Percentiles rank a stretch among this genome's conserved stretches.
phyloP scores from a whole-genome alignment of 2,888 invertebrate species.

The Drosophila demipolita region DNA sequence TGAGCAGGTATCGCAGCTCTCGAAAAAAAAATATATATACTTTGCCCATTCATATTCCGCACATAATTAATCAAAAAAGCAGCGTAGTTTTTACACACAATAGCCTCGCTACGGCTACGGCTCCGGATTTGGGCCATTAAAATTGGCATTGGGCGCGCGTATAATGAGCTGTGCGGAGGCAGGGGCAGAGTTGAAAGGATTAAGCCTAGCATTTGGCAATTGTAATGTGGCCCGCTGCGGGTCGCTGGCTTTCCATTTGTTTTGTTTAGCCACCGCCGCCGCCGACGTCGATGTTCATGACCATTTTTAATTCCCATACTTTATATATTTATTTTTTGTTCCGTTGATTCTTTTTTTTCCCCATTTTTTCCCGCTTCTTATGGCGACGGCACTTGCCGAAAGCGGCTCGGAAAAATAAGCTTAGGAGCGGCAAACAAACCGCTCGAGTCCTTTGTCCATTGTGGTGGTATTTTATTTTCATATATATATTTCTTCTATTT shows the following conservation, averaged over 20 bases:
- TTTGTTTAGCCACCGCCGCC: slow-evolving; percentile 57
- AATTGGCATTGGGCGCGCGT: slow-evolving; percentile 56
- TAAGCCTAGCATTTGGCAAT: slow-evolving; percentile 62
- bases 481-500: slow-evolving; percentile 12
- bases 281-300: slow-evolving; percentile 19
- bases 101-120: slow-evolving; percentile 6
- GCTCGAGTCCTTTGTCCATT: slow-evolving; percentile 63
- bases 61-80: slow-evolving; percentile 76
- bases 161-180: slow-evolving; percentile 66
- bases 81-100: slow-evolving; percentile 51
- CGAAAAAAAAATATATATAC: background rate
- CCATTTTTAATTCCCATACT: slow-evolving; percentile 68
- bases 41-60: slow-evolving; percentile 57
- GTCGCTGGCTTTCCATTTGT: slow-evolving; percentile 57
- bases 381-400: slow-evolving; percentile 64
- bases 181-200: slow-evolving; percentile 62
- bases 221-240: slow-evolving; percentile 65
- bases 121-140: slow-evolving; percentile 74
- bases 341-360: slow-evolving; percentile 53
- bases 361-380: slow-evolving; percentile 59
- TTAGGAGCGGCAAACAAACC: slow-evolving; percentile 73
- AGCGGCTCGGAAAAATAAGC: slow-evolving; percentile 73
- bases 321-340: slow-evolving; percentile 24
- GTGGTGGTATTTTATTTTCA: slow-evolving; percentile 45
- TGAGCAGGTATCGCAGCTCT: slow-evolving; percentile 9